Evolutionary conservation across 2,888 invertebrate genomes (phyloP), one percentile per base, ranked within the genome.

Genomic region (Elegia similella): DNA sequence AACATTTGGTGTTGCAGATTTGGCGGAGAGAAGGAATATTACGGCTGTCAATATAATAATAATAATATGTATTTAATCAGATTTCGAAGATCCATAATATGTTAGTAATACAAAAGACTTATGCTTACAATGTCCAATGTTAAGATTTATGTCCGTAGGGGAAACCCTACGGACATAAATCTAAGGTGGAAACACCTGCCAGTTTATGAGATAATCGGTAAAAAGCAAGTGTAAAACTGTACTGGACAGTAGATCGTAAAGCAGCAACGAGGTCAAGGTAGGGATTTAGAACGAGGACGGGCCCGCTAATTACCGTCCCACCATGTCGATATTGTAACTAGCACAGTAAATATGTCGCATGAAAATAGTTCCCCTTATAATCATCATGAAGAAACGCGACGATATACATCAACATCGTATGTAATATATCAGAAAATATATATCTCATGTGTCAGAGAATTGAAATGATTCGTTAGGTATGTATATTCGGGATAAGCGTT

Each of bases 241-340:
- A 76, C 76, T 68, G 73, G 72, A 80, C 76, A 76, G 76, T 72
- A 73, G 73, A 76, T 84, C 83, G 81, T 88, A 86, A 88, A 87
- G 70, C 67, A 74, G 68, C 73, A 88, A 82, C 81, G 83, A 83
- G 88, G 90, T 88, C 89, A 89, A 88, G 89, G 88, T 86, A 75
- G 68, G 58, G 69, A 79, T 80, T 77, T 80, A 80, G 80, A 88
- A 86, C 82, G 85, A 83, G 87, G 83, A 81, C 88, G 75, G 70
- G 68, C 71, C 69, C 65, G 75, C 83, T 89, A 89, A 89, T 88
- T 89, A 86, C 83, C 75, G 69, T 75, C 75, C 75, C 73, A 80
- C 76, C 73, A 73, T 69, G 74, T 77, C 76, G 74, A 80, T 69
- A 67, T 68, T 67, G 62, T 67, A 63, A 57, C 56, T 42, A 59